phyloP scores from a whole-genome alignment of 2,113 vertebrate genomes.

The Ailuropoda melanoleuca region DNA sequence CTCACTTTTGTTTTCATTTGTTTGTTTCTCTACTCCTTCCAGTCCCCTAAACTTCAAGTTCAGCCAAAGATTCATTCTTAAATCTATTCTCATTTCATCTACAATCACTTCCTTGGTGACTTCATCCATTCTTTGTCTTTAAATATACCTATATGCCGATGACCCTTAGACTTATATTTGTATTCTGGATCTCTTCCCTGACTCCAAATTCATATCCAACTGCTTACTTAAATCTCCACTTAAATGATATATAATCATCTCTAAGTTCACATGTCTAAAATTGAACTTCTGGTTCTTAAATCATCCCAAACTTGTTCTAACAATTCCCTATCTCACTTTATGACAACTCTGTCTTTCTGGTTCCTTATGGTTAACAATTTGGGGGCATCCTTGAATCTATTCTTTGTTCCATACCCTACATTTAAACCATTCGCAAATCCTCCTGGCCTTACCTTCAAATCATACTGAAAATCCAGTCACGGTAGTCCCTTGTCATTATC shows the following conservation, averaged over 20 bases:
- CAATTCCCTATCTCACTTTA: not conserved
- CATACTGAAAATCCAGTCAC: not conserved
- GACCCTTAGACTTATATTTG: not conserved
- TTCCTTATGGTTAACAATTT: not conserved
- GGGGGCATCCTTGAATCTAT: not conserved
- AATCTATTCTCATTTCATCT: not conserved
- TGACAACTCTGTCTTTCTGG: not conserved
- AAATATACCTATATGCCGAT: not conserved
- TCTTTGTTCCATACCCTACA: not conserved
- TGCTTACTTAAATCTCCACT: not conserved
- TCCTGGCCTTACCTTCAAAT: not conserved
- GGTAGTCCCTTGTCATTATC: too few relatives aligned
- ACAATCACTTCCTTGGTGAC: not conserved
- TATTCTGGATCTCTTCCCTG: not conserved
- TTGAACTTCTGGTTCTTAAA: not conserved
- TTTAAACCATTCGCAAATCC: not conserved
- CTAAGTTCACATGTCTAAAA: not conserved
- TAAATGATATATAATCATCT: not conserved
- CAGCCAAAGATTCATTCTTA: not conserved
- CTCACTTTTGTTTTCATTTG: not conserved
- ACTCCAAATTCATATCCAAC: not conserved
- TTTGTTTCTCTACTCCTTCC: not conserved
- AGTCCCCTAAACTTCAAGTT: not conserved
- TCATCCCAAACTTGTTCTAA: not conserved
- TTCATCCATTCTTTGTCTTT: not conserved